Base-by-base conservation (phyloP, 2,113 vertebrate species). In the Gasterosteus nipponicus region DNA sequence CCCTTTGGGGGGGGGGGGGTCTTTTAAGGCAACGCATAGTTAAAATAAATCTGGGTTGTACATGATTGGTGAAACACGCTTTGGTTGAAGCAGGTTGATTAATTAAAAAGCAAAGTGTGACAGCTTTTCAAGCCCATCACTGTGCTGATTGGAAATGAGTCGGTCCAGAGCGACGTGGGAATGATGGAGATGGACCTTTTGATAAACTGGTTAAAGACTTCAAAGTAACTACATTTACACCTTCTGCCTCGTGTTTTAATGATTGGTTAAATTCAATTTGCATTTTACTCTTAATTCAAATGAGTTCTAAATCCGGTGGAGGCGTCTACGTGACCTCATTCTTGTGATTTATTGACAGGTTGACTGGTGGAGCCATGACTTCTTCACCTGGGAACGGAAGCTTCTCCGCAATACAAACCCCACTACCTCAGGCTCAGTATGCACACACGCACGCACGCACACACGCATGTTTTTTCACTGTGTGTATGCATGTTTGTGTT, bases 351-450 rank as follows among this genome's bases (percentile, higher is more conserved):
- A 56, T 61, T 41, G 22, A 56, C 69, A 72, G 83, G 35, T 68
- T 46, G 5, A n/a, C 31, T 56, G 8, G 78, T 39, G 54, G 57
- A 51, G 57, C 7, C 22, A 16, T 19, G 47, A 53, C 60, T 81
- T 82, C 77, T 83, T 86, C 82, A 87, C 89, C 82, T 89, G 89
- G 81, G 86, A 92, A 89, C 89, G 85, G 85, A 91, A 89, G 86
- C 82, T 58, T 79, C 12, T 14, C 74, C 89, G 90, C 82, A 89
- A 90, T 74, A 59, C 76, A 87, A 87, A 83, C 82, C 83, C 11
- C 68, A 70, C n/a, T 44, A 85, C 88, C 89, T 73, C 22, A 51
- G 87, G 89, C 83, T 62, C 56, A 73, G 29, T 54, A 58, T 16
- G 39, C 65, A 74, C 65, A 79, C 35, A 53, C 35, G 49, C 61